These are phyloP conservation scores for Coccyzus lansbergi DNA, from an alignment of 2,797 vertebrate genomes.

Conservation along the genomic window DNA sequence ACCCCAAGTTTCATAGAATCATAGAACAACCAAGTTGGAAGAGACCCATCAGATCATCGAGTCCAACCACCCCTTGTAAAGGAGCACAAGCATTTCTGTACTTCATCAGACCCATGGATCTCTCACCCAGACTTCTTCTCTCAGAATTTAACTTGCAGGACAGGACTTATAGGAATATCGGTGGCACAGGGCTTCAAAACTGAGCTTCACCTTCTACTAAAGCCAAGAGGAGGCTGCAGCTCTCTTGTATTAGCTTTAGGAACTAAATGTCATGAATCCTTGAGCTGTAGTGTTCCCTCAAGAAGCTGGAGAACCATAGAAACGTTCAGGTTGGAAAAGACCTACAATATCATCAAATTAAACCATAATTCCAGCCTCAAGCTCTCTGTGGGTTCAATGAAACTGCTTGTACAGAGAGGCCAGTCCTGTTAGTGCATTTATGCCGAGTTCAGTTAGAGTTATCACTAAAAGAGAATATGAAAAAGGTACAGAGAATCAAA, in stretches of 20 bases:
- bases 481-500: neutral
- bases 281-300: neutral
- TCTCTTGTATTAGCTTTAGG: neutral
- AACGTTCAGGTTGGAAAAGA: too few species aligned
- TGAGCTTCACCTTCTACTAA: neutral
- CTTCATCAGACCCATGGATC: neutral
- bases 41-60: too few species aligned
- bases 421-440: too few species aligned
- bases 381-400: neutral
- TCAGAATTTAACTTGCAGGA: neutral
- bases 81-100: neutral
- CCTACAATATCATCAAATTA: too few species aligned
- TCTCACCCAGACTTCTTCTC: neutral
- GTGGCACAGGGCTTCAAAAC: neutral
- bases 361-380: neutral
- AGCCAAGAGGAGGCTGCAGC: neutral
- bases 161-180: neutral
- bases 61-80: too few species aligned
- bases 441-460: neutral
- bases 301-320: neutral
- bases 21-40: too few species aligned
- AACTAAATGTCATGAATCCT: neutral
- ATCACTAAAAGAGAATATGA: accelerated
- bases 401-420: neutral
- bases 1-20: too few species aligned